These are phyloP conservation scores for Anagrus nilaparvatae DNA, from an alignment of 1,140 invertebrate species.

Conservation along the genomic window DNA sequence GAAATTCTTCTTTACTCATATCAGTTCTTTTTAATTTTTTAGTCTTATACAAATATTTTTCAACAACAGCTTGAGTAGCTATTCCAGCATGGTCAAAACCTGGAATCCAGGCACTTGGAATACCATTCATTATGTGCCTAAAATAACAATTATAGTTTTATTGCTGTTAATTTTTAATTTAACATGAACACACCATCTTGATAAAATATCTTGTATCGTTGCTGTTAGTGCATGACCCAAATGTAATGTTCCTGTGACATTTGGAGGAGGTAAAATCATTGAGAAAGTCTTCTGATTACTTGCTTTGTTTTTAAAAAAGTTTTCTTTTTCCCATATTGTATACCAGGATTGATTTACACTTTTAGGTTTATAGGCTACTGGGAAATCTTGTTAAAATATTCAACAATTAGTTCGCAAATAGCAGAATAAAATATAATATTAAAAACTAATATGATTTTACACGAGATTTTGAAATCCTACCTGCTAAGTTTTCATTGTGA, in stretches of 20 bases:
- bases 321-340: slow-evolving; percentile 45
- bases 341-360: slow-evolving; percentile 48
- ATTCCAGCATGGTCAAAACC: slow-evolving; percentile 92
- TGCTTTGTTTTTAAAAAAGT: slow-evolving; percentile 26
- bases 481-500: too few species aligned
- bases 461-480: too few species aligned
- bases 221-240: slow-evolving; percentile 93
- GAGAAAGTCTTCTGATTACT: slow-evolving; percentile 47
- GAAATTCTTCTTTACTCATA: slow-evolving; percentile 54
- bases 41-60: slow-evolving; percentile 58
- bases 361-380: slow-evolving; percentile 45
- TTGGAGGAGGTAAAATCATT: slow-evolving; percentile 94
- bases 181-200: slow-evolving; percentile 54
- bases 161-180: slow-evolving; percentile 4
- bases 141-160: slow-evolving; percentile 15
- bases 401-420: too few species aligned
- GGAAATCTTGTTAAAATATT: slow-evolving; percentile 33
- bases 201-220: slow-evolving; percentile 82
- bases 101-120: slow-evolving; percentile 79
- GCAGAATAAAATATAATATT: too few species aligned
- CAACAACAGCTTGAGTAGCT: slow-evolving; percentile 83
- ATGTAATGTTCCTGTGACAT: slow-evolving; percentile 93
- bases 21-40: slow-evolving; percentile 46
- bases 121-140: slow-evolving; percentile 76
- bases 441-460: too few species aligned